Conservation (phyloP, 2,888 invertebrate species). For the Halictus quadricinctus region DNA sequence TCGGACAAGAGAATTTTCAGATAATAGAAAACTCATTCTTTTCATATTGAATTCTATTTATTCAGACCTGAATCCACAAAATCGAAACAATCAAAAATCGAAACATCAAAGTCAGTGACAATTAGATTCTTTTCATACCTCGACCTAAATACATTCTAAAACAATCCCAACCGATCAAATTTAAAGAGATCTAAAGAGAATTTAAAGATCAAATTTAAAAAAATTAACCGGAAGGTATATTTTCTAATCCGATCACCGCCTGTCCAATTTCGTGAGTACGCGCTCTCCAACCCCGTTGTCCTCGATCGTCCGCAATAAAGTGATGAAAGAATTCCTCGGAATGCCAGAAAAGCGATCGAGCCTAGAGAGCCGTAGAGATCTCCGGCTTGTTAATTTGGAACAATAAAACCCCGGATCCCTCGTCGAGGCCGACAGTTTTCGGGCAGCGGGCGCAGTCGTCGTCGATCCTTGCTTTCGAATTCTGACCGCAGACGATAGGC, state of each 20-base stretch:
- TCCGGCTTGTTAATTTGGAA: background rate
- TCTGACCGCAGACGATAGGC: background rate
- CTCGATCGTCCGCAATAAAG: background rate
- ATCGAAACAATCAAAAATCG: too few species aligned
- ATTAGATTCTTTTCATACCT: too few species aligned
- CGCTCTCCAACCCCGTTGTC: background rate
- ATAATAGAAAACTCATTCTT: too few species aligned
- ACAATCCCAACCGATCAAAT: background rate
- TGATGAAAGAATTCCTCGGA: background rate
- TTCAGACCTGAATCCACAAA: too few species aligned
- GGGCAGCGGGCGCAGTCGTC: too few species aligned
- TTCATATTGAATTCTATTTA: too few species aligned
- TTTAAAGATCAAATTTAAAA: too few species aligned
- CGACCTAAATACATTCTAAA: too few species aligned
- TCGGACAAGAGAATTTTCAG: too few species aligned
- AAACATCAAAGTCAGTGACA: too few species aligned
- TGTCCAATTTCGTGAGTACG: background rate
- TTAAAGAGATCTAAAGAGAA: too few species aligned
- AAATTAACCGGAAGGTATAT: background rate
- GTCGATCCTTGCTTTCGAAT: background rate
- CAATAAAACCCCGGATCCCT: background rate
- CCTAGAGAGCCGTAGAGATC: background rate
- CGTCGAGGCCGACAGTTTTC: background rate
- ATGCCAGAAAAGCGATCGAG: background rate
- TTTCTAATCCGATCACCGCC: background rate